Base-by-base conservation (phyloP, 2,888 invertebrate genomes). In the Meloe dianella region DNA sequence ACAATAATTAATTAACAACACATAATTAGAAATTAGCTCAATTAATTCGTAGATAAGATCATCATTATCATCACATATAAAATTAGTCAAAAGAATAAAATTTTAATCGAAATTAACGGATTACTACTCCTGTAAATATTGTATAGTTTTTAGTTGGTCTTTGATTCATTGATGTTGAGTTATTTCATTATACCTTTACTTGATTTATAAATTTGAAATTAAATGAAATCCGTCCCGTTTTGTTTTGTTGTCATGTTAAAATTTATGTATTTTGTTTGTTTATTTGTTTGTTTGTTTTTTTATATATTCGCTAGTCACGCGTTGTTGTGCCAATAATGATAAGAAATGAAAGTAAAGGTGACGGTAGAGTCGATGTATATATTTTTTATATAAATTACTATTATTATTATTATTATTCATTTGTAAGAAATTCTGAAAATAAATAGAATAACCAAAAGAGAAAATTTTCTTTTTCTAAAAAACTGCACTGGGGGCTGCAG, bases 71-170 rank as follows among this genome's bases (percentile, higher is more conserved):
- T 32, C 60, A 60, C 35, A 24, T 41, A n/a, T 60, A 22, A n/a
- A n/a, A 2, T 32, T 38, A 35, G 22, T 35, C 35, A 35, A 41
- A 3, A 22, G 22, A 60, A 56, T 59, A 59, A 56, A 56, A 63
- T 41, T 57, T 60, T 61, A n/a, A 8, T 57, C 29, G 9, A 57
- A 47, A 58, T 54, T 47, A 35, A 65, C 54, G 9, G 17, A 57
- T 57, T 57, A 57, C 57, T n/a, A n/a, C n/a, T n/a, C n/a, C 32
- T 69, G 69, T 69, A 69, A 69, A 69, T 69, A 69, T 69, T 69
- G 69, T 69, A 69, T 69, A 69, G 61, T 69, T 69, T 32, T 24
- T 54, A 54, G 54, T 54, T 54, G 14, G 24, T n/a, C 24, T 54
- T 24, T 6, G 5, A 17, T 17, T 41, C 6, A 41, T 41, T 54